Evolutionary conservation across 2,113 vertebrate species (phyloP).

Genomic region (Callaeas wilsoni): DNA sequence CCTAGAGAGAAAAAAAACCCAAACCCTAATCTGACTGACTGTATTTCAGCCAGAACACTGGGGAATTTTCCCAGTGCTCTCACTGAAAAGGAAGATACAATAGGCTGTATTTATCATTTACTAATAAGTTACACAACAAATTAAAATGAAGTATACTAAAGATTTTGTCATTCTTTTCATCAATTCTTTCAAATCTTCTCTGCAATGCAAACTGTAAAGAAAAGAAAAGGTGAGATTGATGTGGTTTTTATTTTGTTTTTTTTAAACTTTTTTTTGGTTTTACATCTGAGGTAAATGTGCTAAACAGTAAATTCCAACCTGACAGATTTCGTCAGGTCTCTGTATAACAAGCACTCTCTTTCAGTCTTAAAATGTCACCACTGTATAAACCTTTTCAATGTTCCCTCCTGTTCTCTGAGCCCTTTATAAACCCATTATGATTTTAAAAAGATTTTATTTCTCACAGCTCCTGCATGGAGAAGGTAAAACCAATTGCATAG

Average conservation of each 20-base stretch:
- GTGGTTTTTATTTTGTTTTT: not conserved
- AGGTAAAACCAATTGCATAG: conserved; percentile 49
- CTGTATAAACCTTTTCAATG: conserved; percentile 40
- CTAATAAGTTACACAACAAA: not conserved
- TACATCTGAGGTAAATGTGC: not conserved
- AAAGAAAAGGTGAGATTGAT: not conserved
- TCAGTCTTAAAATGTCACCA: conserved; percentile 47
- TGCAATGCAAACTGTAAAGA: not conserved
- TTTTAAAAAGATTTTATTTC: conserved; percentile 60
- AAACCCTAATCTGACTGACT: not conserved
- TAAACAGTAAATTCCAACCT: conserved; percentile 44
- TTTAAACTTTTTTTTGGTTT: not conserved
- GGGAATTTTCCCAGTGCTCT: not conserved
- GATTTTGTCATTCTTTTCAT: not conserved
- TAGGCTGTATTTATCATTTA: not conserved
- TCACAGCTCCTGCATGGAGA: conserved; percentile 13
- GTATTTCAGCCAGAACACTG: not conserved
- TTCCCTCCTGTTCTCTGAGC: conserved; percentile 22
- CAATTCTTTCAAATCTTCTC: not conserved
- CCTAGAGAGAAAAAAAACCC: not conserved
- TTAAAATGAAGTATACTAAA: not conserved
- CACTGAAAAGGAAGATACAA: not conserved
- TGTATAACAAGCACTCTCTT: conserved; percentile 41
- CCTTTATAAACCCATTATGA: conserved; percentile 66
- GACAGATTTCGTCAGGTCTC: conserved; percentile 47